These are phyloP conservation scores for Macrocentrus cingulum DNA, from an alignment of 1,140 invertebrate genomes.

Conservation along the genomic window DNA sequence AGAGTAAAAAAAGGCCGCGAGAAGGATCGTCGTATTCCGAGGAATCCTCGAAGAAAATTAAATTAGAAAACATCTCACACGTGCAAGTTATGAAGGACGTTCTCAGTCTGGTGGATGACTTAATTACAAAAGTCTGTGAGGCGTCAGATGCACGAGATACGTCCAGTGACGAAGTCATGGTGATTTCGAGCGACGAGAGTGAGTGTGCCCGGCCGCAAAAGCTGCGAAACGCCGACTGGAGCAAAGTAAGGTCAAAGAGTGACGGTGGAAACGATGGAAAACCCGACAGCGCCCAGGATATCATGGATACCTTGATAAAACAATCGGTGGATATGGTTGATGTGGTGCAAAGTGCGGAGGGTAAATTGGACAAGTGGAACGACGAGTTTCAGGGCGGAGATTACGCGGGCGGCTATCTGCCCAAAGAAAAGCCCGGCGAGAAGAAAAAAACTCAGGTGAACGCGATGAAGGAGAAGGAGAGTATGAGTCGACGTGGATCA, in stretches of 20 bases:
- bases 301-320: slow-evolving; percentile 59
- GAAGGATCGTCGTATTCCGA: slow-evolving; percentile 31
- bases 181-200: slow-evolving; percentile 50
- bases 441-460: slow-evolving; percentile 36
- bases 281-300: slow-evolving; percentile 51
- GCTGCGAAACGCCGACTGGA: background rate
- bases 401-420: background rate
- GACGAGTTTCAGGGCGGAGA: slow-evolving; percentile 31
- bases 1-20: slow-evolving; percentile 38
- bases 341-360: slow-evolving; percentile 39
- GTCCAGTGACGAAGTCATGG: slow-evolving; percentile 40
- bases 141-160: slow-evolving; percentile 29
- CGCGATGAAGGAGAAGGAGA: slow-evolving; percentile 37
- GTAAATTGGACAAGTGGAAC: slow-evolving; percentile 45
- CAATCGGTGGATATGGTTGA: slow-evolving; percentile 50
- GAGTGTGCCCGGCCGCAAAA: slow-evolving; percentile 37
- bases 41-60: slow-evolving; percentile 41
- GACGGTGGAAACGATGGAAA: slow-evolving; percentile 21
- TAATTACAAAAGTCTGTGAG: slow-evolving; percentile 53
- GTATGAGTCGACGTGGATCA: slow-evolving; percentile 48
- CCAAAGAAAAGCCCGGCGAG: slow-evolving; percentile 28
- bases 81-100: slow-evolving; percentile 56
- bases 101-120: slow-evolving; percentile 50
- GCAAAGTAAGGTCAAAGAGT: slow-evolving; percentile 22
- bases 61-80: slow-evolving; percentile 47